A percentile compares a stretch with the other conserved stretches of the same genome.
These are phyloP conservation scores for Clarias batrachus DNA, from an alignment of 2,113 vertebrate species.

Conservation along the genomic window DNA sequence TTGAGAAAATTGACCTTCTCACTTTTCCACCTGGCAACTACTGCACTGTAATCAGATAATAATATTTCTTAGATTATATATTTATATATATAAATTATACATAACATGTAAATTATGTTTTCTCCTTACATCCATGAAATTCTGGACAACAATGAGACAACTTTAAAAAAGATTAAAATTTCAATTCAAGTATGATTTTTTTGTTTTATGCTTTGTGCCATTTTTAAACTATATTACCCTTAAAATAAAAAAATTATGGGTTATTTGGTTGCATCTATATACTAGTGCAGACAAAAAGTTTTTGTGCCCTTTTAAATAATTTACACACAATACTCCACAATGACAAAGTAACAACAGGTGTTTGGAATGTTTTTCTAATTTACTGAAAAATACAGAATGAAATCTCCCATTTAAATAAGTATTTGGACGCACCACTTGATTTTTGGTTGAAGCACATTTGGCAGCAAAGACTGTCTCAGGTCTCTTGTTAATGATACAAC, in stretches of 20 bases:
- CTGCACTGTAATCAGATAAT: slow-evolving; percentile 49
- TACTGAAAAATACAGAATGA: too few relatives aligned
- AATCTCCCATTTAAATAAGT: too few relatives aligned
- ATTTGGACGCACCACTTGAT: too few relatives aligned
- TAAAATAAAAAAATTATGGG: background rate
- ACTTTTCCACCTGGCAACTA: slow-evolving; percentile 16
- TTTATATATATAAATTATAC: background rate
- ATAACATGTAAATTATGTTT: too few relatives aligned
- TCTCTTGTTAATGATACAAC: too few relatives aligned
- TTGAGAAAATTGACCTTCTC: slow-evolving; percentile 37
- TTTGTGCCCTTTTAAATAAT: too few relatives aligned
- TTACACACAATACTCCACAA: too few relatives aligned
- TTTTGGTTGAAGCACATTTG: too few relatives aligned
- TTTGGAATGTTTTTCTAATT: too few relatives aligned
- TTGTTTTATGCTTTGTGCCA: background rate
- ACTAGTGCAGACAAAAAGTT: background rate
- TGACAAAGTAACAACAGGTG: too few relatives aligned
- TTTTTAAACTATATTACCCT: background rate
- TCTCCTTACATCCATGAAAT: background rate
- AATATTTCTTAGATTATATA: slow-evolving; percentile 16
- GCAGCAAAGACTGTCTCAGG: too few relatives aligned
- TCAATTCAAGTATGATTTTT: background rate
- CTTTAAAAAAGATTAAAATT: background rate
- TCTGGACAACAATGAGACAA: background rate
- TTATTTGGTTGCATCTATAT: background rate